Percentiles rank a stretch among this genome's conserved stretches.
Evolutionary conservation across 2,888 invertebrate genomes (phyloP).

Genomic region (Abscondita cerata): DNA sequence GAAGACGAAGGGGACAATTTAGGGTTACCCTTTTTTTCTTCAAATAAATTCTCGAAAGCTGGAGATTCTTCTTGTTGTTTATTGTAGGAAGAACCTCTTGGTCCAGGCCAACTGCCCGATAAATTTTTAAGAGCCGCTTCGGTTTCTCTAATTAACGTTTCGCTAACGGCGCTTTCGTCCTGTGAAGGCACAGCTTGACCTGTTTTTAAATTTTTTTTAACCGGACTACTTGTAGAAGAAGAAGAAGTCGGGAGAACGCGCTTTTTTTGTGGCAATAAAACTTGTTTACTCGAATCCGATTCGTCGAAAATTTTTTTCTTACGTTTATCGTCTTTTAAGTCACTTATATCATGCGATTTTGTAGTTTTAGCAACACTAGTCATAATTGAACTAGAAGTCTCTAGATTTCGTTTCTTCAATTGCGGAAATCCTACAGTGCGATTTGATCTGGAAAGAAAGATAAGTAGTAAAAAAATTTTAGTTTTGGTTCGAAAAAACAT

Average conservation of each 20-base stretch:
- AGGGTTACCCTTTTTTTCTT: constrained; percentile 75
- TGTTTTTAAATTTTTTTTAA: constrained; percentile 60
- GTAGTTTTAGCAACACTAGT: constrained; percentile 51
- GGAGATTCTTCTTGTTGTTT: constrained; percentile 77
- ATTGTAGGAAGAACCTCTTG: constrained; percentile 68
- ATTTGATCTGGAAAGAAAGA: constrained; percentile 53
- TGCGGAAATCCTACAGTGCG: constrained; percentile 62
- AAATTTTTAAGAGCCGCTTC: constrained; percentile 86
- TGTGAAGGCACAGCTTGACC: constrained; percentile 49
- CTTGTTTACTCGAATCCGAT: constrained; percentile 53
- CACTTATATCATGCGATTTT: constrained; percentile 45
- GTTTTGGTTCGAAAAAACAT: constrained; percentile 28
- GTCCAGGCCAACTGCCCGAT: constrained; percentile 86
- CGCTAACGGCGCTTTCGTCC: constrained; percentile 68
- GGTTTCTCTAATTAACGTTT: constrained; percentile 84
- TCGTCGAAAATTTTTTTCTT: constrained; percentile 56
- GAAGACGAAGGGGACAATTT: constrained; percentile 71
- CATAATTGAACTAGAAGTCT: constrained; percentile 39
- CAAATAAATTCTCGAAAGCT: constrained; percentile 84
- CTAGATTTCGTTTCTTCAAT: constrained; percentile 75
- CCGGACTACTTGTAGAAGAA: constrained; percentile 48
- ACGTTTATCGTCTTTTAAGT: constrained; percentile 56
- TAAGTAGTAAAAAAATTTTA: constrained; percentile 25
- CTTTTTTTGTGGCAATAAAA: constrained; percentile 67
- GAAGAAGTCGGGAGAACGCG: constrained; percentile 58